Conservation (phyloP, 2,888 invertebrate genomes). For the Heliconius ismenius region DNA sequence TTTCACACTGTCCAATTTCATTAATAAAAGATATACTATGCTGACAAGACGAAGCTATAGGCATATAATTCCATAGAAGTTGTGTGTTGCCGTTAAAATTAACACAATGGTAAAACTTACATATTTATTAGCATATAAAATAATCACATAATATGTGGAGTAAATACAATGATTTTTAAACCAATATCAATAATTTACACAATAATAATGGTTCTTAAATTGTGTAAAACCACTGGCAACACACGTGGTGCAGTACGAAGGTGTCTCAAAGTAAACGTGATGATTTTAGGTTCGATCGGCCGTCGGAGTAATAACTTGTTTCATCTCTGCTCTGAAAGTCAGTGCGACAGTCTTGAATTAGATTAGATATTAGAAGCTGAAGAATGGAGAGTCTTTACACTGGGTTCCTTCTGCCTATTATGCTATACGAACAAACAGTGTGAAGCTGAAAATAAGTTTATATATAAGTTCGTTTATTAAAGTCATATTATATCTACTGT, state of each 20-base stretch:
- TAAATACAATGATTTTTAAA: neutral
- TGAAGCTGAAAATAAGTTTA: neutral
- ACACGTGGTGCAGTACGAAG: neutral
- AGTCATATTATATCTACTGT: conserved; percentile 52
- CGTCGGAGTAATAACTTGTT: neutral
- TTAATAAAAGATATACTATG: too few relatives aligned
- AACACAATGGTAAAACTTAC: neutral
- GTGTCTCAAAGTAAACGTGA: neutral
- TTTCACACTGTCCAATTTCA: neutral
- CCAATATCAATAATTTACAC: neutral
- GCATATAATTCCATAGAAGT: neutral
- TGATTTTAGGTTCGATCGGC: neutral
- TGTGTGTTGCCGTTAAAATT: neutral
- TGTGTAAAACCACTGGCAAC: neutral
- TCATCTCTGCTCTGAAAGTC: neutral
- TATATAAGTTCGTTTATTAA: conserved; percentile 31
- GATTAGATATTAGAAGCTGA: neutral
- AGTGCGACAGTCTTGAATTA: too few relatives aligned
- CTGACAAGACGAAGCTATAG: too few relatives aligned
- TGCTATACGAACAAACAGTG: neutral
- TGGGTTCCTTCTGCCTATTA: too few relatives aligned
- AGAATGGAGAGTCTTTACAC: neutral
- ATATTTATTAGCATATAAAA: conserved; percentile 7
- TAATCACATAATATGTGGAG: neutral
- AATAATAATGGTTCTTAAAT: neutral